Base-by-base conservation (phyloP, 2,113 vertebrate species). In the Morone chrysops region DNA sequence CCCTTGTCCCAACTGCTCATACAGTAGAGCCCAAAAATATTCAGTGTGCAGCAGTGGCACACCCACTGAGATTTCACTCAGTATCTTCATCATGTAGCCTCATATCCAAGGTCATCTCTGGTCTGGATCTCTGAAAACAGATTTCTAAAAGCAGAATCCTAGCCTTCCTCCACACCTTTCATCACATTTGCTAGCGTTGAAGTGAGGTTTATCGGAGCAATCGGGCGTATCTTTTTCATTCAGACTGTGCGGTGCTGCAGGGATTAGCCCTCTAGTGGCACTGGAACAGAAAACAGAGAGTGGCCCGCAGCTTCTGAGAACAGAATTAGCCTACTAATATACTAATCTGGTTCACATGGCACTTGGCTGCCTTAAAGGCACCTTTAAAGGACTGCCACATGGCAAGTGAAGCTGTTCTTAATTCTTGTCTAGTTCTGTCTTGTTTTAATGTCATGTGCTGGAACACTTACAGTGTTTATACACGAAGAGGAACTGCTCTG, bases 291-390 rank as follows among this genome's bases (percentile, higher is more conserved):
- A 69, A 69, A 61, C 70, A 70, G 78, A 66, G 69, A 87, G 70
- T 86, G 48, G 36, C 70, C 72, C 16, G 8, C 73, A 59, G 81
- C 78, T 65, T 85, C 73, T 4, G 57, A 79, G 85, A 85, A 85
- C 83, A 83, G 89, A 87, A 92, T 91, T 90, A 93, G 82, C 83
- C 87, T 67, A 72, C 82, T 93, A 92, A 93, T 90, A 60, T 81
- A 86, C 81, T 92, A 91, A 93, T 93, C 92, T 90, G 88, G 50
- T 89, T 92, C 86, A 89, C 90, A 85, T 88, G 90, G 62, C 25
- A n/a, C 57, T 80, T 8, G 70, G 80, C 80, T 72, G 84, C 80
- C 84, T 88, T 50, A 53, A 75, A 78, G 79, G 57, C 68, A 60
- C 75, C 66, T 43, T 31, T 51, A 62, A 12, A 61, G 47, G 40